phyloP scores from a whole-genome alignment of 2,113 vertebrate genomes.

The Cyanocitta stelleri region DNA sequence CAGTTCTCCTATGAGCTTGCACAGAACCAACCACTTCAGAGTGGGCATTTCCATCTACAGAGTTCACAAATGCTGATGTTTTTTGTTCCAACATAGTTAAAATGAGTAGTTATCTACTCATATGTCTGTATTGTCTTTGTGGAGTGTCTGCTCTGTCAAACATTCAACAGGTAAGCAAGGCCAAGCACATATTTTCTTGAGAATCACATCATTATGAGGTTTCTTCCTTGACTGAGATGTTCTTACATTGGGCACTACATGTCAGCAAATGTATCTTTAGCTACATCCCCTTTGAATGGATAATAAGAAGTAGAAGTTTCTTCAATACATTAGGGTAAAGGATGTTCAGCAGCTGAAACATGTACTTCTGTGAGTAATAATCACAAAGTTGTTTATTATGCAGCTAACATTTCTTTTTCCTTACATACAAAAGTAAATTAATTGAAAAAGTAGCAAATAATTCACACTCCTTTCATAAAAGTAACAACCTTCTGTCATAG shows the following conservation, averaged over 20 bases:
- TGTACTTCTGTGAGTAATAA: background rate
- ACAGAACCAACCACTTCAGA: background rate
- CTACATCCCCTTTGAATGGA: background rate
- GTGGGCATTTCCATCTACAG: background rate
- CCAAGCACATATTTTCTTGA: background rate
- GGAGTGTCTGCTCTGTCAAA: background rate
- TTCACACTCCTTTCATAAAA: background rate
- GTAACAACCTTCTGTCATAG: background rate
- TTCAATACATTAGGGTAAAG: background rate
- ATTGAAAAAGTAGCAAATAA: background rate
- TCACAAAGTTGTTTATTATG: background rate
- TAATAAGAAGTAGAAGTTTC: background rate
- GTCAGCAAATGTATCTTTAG: background rate
- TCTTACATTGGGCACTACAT: background rate
- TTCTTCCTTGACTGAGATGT: background rate
- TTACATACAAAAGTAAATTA: background rate
- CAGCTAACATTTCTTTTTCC: background rate
- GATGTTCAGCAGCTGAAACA: background rate
- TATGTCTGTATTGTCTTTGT: background rate
- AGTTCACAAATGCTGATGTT: background rate
- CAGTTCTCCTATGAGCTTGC: background rate
- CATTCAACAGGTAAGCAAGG: background rate
- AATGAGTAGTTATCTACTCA: background rate
- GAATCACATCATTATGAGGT: background rate
- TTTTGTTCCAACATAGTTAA: background rate